phyloP scores from a whole-genome alignment of 2,797 vertebrate genomes.

The Hafferia zeledoni region DNA sequence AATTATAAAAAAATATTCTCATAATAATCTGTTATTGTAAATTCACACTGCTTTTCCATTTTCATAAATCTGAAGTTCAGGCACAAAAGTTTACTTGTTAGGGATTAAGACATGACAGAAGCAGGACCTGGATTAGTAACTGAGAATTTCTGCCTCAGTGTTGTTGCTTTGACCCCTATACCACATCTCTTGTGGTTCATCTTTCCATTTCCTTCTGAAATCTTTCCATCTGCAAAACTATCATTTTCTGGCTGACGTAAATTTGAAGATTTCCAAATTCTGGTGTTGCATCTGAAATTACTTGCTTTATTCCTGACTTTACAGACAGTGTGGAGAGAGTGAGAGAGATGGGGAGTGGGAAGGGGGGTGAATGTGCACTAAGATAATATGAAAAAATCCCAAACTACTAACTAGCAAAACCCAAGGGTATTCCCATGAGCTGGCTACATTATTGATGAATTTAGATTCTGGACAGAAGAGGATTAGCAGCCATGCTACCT shows the following conservation, averaged over 20 bases:
- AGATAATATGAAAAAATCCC: not conserved
- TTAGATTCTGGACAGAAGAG: not conserved
- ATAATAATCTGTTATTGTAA: not conserved
- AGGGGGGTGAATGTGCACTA: not conserved
- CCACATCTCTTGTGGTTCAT: slow-evolving; percentile 53
- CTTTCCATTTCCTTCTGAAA: slow-evolving; percentile 65
- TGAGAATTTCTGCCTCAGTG: slow-evolving; percentile 16
- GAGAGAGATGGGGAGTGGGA: not conserved
- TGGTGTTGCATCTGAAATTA: slow-evolving; percentile 47
- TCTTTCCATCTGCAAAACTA: slow-evolving; percentile 58
- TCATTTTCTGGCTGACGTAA: slow-evolving; percentile 69
- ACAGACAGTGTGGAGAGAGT: not conserved
- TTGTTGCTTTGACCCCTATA: slow-evolving; percentile 18
- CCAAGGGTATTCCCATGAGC: not conserved
- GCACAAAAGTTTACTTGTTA: not conserved
- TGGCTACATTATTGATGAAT: not conserved
- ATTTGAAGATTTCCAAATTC: slow-evolving; percentile 53
- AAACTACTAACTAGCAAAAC: not conserved
- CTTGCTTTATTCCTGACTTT: slow-evolving; percentile 33
- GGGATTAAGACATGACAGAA: not conserved
- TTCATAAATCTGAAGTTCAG: not conserved
- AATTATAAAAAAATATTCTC: not conserved
- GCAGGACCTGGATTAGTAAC: not conserved
- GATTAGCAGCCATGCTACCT: not conserved
- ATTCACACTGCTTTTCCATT: not conserved